These are phyloP conservation scores for Deroplatys truncata DNA, from an alignment of 2,888 invertebrate genomes.

Conservation along the genomic window DNA sequence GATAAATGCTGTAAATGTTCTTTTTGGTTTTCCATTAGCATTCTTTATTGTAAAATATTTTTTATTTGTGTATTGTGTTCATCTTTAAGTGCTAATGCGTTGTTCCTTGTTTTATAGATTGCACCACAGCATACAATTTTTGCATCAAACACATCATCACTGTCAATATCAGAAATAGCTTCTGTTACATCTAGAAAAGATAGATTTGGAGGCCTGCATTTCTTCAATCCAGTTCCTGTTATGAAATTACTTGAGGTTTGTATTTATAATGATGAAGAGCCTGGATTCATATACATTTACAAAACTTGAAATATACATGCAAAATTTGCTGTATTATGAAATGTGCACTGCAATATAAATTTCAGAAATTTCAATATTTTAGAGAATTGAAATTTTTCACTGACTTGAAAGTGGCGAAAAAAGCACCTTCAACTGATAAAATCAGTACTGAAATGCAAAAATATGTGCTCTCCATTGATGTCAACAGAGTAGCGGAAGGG, in stretches of 20 bases:
- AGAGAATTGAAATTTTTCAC: too few relatives aligned
- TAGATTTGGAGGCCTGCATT: slow-evolving; percentile 82
- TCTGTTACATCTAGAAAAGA: slow-evolving; percentile 67
- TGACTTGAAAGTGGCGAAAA: too few relatives aligned
- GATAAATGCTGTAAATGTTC: too few relatives aligned
- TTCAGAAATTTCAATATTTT: too few relatives aligned
- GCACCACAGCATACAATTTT: slow-evolving; percentile 72
- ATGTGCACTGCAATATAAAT: not conserved
- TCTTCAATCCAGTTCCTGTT: slow-evolving; percentile 88
- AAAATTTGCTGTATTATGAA: not conserved
- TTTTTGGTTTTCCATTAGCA: too few relatives aligned
- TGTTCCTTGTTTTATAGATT: slow-evolving; percentile 46
- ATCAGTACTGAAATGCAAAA: too few relatives aligned
- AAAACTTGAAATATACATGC: too few relatives aligned
- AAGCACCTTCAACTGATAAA: too few relatives aligned
- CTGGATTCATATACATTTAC: too few relatives aligned
- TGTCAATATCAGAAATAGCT: slow-evolving; percentile 78
- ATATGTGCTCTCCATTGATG: too few relatives aligned
- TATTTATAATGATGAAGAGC: not conserved
- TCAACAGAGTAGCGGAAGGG: too few relatives aligned
- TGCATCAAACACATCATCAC: slow-evolving; percentile 85
- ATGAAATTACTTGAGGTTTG: slow-evolving; percentile 79
- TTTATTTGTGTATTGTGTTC: not conserved
- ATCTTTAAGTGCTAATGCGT: not conserved
- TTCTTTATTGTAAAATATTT: not conserved